phyloP scores from a whole-genome alignment of 2,888 invertebrate species.

The Plagiodera versicolora region DNA sequence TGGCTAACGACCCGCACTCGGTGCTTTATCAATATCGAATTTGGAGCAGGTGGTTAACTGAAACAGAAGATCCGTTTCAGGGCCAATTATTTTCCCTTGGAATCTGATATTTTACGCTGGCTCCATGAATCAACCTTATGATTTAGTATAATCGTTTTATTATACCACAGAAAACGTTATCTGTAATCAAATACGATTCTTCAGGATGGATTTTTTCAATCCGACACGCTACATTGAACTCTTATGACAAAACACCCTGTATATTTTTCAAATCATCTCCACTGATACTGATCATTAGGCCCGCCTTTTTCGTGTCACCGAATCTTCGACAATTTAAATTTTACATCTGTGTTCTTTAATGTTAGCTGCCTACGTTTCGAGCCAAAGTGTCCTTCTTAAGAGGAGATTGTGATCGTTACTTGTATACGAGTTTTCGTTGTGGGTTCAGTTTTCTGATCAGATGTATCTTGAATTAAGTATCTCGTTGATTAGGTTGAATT shows the following conservation, averaged over 20 bases:
- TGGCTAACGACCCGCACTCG: neutral
- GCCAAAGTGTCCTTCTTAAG: neutral
- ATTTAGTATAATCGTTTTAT: neutral
- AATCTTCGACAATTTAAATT: neutral
- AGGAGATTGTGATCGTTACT: neutral
- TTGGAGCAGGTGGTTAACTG: constrained; percentile 9
- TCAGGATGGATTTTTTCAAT: too few species aligned
- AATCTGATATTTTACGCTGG: constrained; percentile 2
- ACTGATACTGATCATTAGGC: neutral
- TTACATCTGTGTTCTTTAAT: neutral
- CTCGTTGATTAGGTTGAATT: too few species aligned
- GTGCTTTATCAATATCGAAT: constrained; percentile 11
- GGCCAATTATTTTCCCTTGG: constrained; percentile 11
- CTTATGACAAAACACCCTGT: too few species aligned
- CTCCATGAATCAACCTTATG: neutral
- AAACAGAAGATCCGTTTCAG: constrained; percentile 5
- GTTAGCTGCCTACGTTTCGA: neutral
- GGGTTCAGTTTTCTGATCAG: neutral
- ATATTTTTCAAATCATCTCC: too few species aligned
- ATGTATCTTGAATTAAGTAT: too few species aligned
- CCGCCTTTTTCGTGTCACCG: neutral
- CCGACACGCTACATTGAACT: too few species aligned
- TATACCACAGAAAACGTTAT: neutral
- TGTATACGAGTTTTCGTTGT: neutral
- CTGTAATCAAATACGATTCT: neutral